These are phyloP conservation scores for Hypothenemus hampei DNA, from an alignment of 1,140 invertebrate species.

Conservation along the genomic window DNA sequence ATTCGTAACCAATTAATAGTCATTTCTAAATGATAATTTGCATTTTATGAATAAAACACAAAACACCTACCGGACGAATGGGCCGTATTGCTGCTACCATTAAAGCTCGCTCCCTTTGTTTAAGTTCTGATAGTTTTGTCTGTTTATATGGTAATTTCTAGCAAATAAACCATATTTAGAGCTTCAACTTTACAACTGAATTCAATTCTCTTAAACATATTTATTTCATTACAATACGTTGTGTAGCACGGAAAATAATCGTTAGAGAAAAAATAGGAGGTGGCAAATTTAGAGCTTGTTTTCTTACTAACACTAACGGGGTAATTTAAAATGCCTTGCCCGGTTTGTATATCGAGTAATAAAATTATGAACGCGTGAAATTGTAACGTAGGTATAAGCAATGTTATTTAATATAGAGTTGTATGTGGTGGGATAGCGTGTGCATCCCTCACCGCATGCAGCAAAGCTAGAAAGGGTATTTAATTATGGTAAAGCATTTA, in stretches of 20 bases:
- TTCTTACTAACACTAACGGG: slow-evolving; percentile 27
- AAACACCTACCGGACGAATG: slow-evolving; percentile 15
- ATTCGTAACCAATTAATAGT: slow-evolving; percentile 21
- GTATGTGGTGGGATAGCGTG: slow-evolving; percentile 26
- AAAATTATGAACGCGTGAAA: slow-evolving; percentile 44
- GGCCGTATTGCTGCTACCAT: slow-evolving; percentile 20
- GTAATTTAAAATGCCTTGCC: slow-evolving; percentile 32
- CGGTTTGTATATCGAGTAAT: slow-evolving; percentile 36
- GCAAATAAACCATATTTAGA: slow-evolving; percentile 19
- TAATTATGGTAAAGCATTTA: slow-evolving; percentile 26
- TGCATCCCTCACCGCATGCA: slow-evolving; percentile 26
- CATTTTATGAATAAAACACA: slow-evolving; percentile 26
- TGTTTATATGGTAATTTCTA: slow-evolving; percentile 22
- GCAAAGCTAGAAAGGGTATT: slow-evolving; percentile 18
- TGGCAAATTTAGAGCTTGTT: too few species aligned
- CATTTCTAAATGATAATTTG: slow-evolving; percentile 22
- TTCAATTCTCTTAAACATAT: slow-evolving; percentile 2
- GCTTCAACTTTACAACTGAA: slow-evolving; percentile 7
- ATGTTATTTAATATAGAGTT: slow-evolving; percentile 41
- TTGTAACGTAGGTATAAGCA: slow-evolving; percentile 43
- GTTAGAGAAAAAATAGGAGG: too few species aligned
- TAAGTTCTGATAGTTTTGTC: slow-evolving; percentile 21
- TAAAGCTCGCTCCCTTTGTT: slow-evolving; percentile 20
- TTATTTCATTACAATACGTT: too few species aligned
- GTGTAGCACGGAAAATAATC: too few species aligned